Evolutionary conservation across 2,797 vertebrate genomes (phyloP), one percentile per base, ranked within the genome.

Genomic region (Labroides dimidiatus): DNA sequence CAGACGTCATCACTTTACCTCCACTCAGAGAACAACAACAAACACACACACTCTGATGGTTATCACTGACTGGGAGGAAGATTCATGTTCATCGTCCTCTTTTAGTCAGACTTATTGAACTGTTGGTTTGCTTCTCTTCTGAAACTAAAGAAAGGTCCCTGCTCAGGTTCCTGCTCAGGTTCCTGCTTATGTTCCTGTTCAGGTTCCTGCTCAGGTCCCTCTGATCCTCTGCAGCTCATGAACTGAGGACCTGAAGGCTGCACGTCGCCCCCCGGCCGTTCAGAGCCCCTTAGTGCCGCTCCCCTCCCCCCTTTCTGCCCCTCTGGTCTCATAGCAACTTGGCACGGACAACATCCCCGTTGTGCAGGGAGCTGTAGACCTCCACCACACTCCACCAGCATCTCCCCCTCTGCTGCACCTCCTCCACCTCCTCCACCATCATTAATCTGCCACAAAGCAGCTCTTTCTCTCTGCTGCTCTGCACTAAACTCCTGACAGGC

Each of bases 361-460:
- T 82, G 79, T 82, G 41, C 62, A 51, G 37, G 36, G 48, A 55
- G 59, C 59, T 74, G 54, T 19, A 60, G 45, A 66, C 5, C 24
- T 27, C 24, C 24, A 27, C 42, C n/a, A n/a, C n/a, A n/a, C 54
- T 11, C 41, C 67, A n/a, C 10, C 44, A 11, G 24, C 66, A 69
- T 63, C n/a, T n/a, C n/a, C n/a, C n/a, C n/a, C n/a, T 11, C 44
- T 21, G 4, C 30, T 5, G 4, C 30, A 4, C 30, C 30, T 33
- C 30, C 30, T 33, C 4, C 30, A 6, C 47, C 47, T 23, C 47
- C 54, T 12, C 41, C 67, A n/a, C 10, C 44, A 11, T 33, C 66
- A 69, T 63, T 55, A 65, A 72, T 78, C 64, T 54, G 64, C 57
- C 76, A 86, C 84, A 85, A 84, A 88, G 81, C 66, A 41, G 60